Percentiles rank a stretch among this genome's conserved stretches.
Conservation (phyloP, 2,888 invertebrate genomes). For the Lithophane ornitopus region DNA sequence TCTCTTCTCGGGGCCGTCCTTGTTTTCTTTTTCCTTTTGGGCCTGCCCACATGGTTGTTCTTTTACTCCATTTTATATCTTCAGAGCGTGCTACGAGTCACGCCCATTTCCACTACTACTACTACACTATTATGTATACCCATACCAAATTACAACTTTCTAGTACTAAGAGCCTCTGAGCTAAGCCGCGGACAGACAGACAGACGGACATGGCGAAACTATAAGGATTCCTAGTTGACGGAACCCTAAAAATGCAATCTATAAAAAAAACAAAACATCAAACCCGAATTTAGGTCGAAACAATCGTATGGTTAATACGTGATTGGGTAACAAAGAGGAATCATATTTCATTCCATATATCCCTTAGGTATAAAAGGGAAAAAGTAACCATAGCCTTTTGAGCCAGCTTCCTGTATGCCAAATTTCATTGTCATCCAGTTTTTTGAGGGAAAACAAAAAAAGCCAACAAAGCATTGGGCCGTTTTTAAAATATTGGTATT, state of each 20-base stretch:
- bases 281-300: constrained; percentile 38
- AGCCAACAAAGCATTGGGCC: constrained; percentile 9
- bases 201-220: too few relatives aligned
- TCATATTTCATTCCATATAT: constrained; percentile 61
- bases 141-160: too few relatives aligned
- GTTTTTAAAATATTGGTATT: constrained; percentile 42
- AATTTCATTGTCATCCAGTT: constrained; percentile 61
- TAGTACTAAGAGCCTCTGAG: too few relatives aligned
- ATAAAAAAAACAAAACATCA: constrained; percentile 30
- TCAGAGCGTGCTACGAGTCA: too few relatives aligned
- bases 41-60: background rate
- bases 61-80: too few relatives aligned
- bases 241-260: constrained; percentile 22
- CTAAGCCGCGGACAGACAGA: too few relatives aligned
- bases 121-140: too few relatives aligned
- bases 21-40: background rate
- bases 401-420: constrained; percentile 53
- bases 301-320: constrained; percentile 65
- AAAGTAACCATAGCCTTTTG: constrained; percentile 42
- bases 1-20: background rate
- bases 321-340: constrained; percentile 61
- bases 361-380: constrained; percentile 45
- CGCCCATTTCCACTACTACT: too few relatives aligned
- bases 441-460: constrained; percentile 38
- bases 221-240: too few relatives aligned